These are phyloP conservation scores for Chrosomus eos DNA, from an alignment of 2,797 vertebrate species.

Conservation along the genomic window DNA sequence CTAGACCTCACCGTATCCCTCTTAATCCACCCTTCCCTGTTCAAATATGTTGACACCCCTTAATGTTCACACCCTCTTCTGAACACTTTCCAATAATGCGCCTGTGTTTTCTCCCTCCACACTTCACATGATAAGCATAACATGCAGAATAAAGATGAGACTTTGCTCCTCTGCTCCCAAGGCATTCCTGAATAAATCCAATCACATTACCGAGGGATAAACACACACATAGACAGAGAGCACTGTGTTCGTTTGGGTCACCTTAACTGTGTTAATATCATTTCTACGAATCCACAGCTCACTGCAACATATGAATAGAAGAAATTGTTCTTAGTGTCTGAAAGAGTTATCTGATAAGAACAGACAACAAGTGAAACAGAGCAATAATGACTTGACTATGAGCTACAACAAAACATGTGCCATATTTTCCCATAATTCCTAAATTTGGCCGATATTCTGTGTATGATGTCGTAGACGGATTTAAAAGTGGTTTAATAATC, in stretches of 20 bases:
- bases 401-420: neutral
- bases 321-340: neutral
- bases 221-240: neutral
- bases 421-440: neutral
- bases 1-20: neutral
- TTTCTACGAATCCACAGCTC: neutral
- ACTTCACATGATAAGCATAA: slow-evolving; percentile 1
- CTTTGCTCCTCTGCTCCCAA: slow-evolving; percentile 10
- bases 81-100: neutral
- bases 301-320: neutral
- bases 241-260: neutral
- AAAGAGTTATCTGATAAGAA: neutral
- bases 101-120: neutral
- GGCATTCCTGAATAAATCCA: slow-evolving; percentile 46
- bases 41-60: neutral
- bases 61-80: neutral
- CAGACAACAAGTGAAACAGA: neutral
- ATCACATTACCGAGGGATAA: slow-evolving; percentile 24
- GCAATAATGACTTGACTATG: neutral
- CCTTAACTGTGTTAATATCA: neutral
- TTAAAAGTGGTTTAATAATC: neutral
- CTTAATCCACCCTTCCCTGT: neutral
- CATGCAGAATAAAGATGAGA: neutral
- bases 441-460: neutral
- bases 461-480: neutral